phyloP scores from a whole-genome alignment of 2,113 vertebrate species.

The Notechis scutatus region DNA sequence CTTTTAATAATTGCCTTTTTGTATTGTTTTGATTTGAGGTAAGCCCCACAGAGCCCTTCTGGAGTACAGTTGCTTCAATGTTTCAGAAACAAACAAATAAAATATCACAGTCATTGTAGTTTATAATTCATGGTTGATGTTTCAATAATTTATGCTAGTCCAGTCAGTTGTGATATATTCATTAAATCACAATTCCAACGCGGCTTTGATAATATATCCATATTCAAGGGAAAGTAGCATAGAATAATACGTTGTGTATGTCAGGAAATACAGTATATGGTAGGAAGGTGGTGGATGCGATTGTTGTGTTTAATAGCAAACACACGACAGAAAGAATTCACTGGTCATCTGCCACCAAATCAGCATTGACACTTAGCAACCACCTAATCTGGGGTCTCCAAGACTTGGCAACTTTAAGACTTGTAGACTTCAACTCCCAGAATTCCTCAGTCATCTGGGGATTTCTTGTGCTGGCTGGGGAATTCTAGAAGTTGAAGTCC shows the following conservation, averaged over 20 bases:
- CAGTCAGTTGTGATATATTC: background rate
- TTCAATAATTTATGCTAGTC: background rate
- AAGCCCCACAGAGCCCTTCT: no score
- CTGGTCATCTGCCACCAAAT: background rate
- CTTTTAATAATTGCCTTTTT: no score
- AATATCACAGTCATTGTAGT: no score
- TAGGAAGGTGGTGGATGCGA: background rate
- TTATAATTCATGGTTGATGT: no score
- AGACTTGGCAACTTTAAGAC: background rate
- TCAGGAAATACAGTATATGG: background rate
- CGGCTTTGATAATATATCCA: background rate
- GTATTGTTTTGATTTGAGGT: no score
- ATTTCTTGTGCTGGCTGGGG: background rate
- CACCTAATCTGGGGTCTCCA: background rate
- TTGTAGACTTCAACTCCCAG: background rate
- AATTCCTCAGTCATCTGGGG: background rate
- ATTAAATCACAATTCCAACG: background rate
- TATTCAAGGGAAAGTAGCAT: background rate
- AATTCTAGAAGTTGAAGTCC: background rate
- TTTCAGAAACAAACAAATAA: no score
- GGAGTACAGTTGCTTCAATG: no score
- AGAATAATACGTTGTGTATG: background rate
- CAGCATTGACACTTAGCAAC: background rate
- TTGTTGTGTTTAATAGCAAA: background rate
- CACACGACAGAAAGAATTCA: background rate